phyloP scores from a whole-genome alignment of 1,140 invertebrate species.

The Drosophila mayri region DNA sequence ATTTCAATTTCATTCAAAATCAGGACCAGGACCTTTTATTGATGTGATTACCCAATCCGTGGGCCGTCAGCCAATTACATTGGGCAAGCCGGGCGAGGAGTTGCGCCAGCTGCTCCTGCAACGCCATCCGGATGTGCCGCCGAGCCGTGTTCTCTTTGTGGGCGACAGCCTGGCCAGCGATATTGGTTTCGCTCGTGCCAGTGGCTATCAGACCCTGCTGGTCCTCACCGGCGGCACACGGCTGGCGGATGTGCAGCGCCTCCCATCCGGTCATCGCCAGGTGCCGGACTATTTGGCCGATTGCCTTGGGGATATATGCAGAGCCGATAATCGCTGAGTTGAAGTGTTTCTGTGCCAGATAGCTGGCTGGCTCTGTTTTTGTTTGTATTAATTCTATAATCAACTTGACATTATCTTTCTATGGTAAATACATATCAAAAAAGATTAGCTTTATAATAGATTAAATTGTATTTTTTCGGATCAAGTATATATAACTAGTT shows the following conservation, averaged over 20 bases:
- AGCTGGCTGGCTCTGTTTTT: not conserved
- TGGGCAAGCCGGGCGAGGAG: slow-evolving; percentile 86
- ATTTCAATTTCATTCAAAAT: not conserved
- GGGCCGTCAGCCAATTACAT: slow-evolving; percentile 84
- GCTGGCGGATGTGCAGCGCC: slow-evolving; percentile 60
- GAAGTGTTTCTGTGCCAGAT: slow-evolving; percentile 4
- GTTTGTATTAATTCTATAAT: not conserved
- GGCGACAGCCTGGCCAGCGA: slow-evolving; percentile 87
- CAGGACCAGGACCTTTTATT: slow-evolving; percentile 86
- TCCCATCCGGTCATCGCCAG: slow-evolving; percentile 43
- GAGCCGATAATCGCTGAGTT: not conserved
- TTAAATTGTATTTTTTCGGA: not conserved
- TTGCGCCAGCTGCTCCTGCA: slow-evolving; percentile 84
- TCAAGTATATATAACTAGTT: too few species aligned
- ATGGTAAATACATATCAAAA: not conserved
- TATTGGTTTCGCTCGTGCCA: slow-evolving; percentile 86
- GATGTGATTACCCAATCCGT: slow-evolving; percentile 85
- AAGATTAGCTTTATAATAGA: not conserved
- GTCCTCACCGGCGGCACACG: slow-evolving; percentile 85
- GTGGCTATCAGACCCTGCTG: slow-evolving; percentile 86
- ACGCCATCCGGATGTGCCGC: slow-evolving; percentile 84
- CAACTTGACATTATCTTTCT: not conserved
- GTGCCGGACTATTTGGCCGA: slow-evolving; percentile 84
- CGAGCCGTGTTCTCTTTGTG: slow-evolving; percentile 87
- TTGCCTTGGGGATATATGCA: slow-evolving; percentile 64